Evolutionary conservation across 2,888 invertebrate genomes (phyloP).

Genomic region (Drosophila robusta): DNA sequence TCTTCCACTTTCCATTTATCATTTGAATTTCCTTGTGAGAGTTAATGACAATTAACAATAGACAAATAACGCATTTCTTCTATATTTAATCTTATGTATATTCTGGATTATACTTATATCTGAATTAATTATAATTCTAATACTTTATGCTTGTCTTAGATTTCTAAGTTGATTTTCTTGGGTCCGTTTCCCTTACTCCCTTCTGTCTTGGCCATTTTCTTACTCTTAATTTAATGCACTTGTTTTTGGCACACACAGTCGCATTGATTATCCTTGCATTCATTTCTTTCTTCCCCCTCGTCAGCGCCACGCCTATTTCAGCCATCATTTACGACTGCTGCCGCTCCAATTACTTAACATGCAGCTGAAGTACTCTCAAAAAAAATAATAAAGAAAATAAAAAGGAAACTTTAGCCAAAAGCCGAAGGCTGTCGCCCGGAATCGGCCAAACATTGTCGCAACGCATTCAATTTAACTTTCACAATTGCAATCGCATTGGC

Average conservation of each 20-base stretch:
- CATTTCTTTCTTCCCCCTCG: not conserved
- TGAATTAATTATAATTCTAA: too few species aligned
- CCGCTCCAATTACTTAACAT: constrained; percentile 65
- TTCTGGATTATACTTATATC: not conserved
- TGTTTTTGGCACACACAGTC: constrained; percentile 35
- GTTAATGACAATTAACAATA: too few species aligned
- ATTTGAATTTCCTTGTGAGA: too few species aligned
- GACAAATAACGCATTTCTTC: too few species aligned
- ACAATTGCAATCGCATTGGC: constrained; percentile 68
- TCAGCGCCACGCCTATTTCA: constrained; percentile 5
- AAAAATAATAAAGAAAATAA: constrained; percentile 6
- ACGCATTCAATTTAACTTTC: constrained; percentile 67
- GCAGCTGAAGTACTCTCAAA: constrained; percentile 42
- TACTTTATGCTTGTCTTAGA: not conserved
- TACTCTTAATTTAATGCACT: constrained; percentile 23
- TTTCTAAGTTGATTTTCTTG: not conserved
- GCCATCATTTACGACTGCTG: constrained; percentile 52
- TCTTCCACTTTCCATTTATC: too few species aligned
- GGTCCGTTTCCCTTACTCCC: not conserved
- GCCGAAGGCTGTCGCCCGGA: constrained; percentile 28
- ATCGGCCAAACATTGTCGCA: constrained; percentile 53
- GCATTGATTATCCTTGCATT: constrained; percentile 32
- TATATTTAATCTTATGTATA: too few species aligned
- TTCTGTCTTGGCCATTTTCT: constrained; percentile 8
- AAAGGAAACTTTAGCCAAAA: constrained; percentile 32